A percentile compares a stretch with the other conserved stretches of the same genome.
phyloP scores from a whole-genome alignment of 2,113 vertebrate genomes.

The Pseudopipra pipra region DNA sequence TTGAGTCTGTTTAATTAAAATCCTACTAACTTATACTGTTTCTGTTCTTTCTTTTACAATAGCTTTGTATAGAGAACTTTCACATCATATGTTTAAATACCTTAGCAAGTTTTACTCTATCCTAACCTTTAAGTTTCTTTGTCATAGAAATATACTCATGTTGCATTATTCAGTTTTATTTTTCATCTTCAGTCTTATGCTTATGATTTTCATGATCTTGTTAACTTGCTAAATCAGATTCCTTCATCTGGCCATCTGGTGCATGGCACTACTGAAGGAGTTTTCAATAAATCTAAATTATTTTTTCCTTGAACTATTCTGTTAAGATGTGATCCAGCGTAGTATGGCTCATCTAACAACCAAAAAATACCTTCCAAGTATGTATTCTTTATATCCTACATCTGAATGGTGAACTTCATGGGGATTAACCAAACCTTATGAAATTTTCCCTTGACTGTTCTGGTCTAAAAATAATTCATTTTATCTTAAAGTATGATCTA shows the following conservation, averaged over 20 bases:
- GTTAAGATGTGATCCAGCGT: background rate
- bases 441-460: background rate
- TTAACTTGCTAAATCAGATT: conserved; percentile 43
- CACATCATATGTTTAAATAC: background rate
- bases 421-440: background rate
- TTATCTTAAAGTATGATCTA: conserved; percentile 35
- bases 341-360: background rate
- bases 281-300: conserved; percentile 38
- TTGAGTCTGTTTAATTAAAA: conserved; percentile 4
- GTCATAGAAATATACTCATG: background rate
- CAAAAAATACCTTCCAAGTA: background rate
- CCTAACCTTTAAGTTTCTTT: background rate
- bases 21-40: background rate
- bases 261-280: conserved; percentile 8
- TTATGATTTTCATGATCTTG: conserved; percentile 33
- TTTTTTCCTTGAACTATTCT: background rate
- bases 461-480: background rate
- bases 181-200: conserved; percentile 22
- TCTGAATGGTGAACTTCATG: background rate
- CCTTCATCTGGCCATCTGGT: conserved; percentile 50
- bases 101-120: background rate
- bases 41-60: background rate
- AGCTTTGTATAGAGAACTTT: background rate
- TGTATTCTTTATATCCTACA: background rate
- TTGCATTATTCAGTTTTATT: conserved; percentile 35